Base-by-base conservation (phyloP, 2,113 vertebrate genomes). In the human region DNA sequence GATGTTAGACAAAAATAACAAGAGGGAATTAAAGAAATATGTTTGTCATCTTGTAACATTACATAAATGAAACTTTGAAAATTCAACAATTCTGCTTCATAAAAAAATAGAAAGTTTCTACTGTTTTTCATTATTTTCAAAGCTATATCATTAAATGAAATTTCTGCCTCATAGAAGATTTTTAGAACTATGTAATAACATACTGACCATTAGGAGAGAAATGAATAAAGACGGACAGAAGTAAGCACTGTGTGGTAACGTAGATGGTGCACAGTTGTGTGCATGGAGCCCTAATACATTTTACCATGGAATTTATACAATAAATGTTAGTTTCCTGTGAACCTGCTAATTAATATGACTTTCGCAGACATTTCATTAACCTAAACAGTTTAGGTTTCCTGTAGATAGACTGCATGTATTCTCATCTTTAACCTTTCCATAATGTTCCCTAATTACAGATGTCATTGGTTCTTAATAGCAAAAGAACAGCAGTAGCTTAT, bases 381-480 rank as follows among this genome's bases (percentile, higher is more conserved):
- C 93, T 94, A 82, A 96, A 68, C 9, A 45, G 57, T 88, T 88
- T 79, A 86, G 45, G 59, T 89, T 88, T 97, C 96, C 96, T 96
- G 25, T 82, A 97, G 93, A 94, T 73, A 97, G 66, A 96, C 72
- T 80, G 64, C 80, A 76, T 81, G 70, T 25, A 82, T 96, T 78
- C 76, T 96, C 89, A 95, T 97, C 88, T 97, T 97, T 96, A 96
- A 93, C 96, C 96, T 97, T 96, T 93, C 78, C 25, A 48, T 83
- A 89, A 94, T 86, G 72, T 82, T 95, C 30, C 61, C 72, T 95
- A 93, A 97, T 96, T 93, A 95, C 5, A 96, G 40, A 95, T 96
- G 95, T 93, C 73, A 79, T 48, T 82, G 89, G 83, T 79, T 97
- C 72, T 91, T 94, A 94, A 85, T 68, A 95, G 76, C 85, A 79